Base-by-base conservation (phyloP, 2,888 invertebrate genomes). In the Anagyrus pseudococci region DNA sequence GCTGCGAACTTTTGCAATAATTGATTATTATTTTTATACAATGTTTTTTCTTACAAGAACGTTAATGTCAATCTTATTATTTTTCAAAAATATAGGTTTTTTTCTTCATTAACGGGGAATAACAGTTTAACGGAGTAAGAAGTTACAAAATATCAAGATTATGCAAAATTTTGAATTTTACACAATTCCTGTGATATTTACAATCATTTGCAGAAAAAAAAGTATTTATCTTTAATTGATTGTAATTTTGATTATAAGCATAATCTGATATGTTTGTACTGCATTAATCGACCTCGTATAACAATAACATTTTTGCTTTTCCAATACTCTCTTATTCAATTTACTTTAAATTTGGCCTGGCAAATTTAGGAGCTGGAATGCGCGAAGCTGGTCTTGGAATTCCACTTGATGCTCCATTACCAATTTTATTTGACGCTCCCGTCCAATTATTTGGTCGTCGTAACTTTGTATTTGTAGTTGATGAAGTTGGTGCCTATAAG, bases 381-480 rank as follows among this genome's bases (percentile, higher is more conserved):
- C 80, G 75, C 7, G 79, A 79, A 13, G 77, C 72, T 33, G 80
- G 80, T 71, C 80, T 75, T 41, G 80, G 80, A 64, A 79, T 81
- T 54, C 79, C 80, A 61, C 79, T 80, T 40, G 62, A 67, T 19
- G 66, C 60, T 58, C 69, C 65, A 60, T 69, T 71, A 44, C 49
- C 50, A 54, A 69, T 70, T 68, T 69, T 68, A 55, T 69, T 69
- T 20, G 60, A 40, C n/a, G 69, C 66, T 2, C 71, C 64, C 44
- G 70, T 71, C 69, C 75, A 78, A 67, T 74, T 77, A 1, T 71
- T 73, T 33, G 80, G 80, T 25, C 69, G 76, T 56, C 74, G 72
- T 57, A 79, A 65, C 66, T 70, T 75, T 22, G 75, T 73, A 65
- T 57, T 62, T 25, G 43, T 69, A 67, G 6, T 62, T 20, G 43